Base-by-base conservation (phyloP, 64 coral and sea anemone genomes). In the Montipora cactus region DNA sequence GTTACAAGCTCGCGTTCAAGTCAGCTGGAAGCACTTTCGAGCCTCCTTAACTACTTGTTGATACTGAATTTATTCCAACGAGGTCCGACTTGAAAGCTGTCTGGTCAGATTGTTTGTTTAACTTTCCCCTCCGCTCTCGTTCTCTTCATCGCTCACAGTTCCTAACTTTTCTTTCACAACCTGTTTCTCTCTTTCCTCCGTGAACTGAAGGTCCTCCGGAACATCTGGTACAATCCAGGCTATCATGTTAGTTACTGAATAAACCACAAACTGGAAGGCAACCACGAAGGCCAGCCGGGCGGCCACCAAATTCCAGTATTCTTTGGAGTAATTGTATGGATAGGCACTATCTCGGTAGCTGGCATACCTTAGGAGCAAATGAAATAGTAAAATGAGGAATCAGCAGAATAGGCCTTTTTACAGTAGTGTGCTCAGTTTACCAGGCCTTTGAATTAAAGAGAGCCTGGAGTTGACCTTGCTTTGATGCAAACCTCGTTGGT, bases 201-300 rank as follows among this genome's bases (percentile, higher is more conserved):
- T 89, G 12, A 98, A 86, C 37, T 95, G 59, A 9, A 98, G 77
- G 19, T 93, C 52, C 49, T 80, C 37, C 18, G 96, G 96, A 51
- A 95, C 87, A 80, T 98, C 96, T 7, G 96, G 96, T n/a, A 98
- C 67, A 72, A 85, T 58, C 89, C 93, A 94, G n/a, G 96, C 96
- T 16, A 98, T 98, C 19, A 87, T 13, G 49, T 44, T 89, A 20
- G 93, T 98, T 78, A 95, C 69, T 52, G 90, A 52, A 49, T 98
- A 89, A 13, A 98, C 96, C 2, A 87, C 76, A 52, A 95, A 98
- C 73, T 92, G 89, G 79, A 98, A 98, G 6, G 92, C 93, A 47
- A 98, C 88, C 57, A 98, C 96, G 58, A 98, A 98, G 64, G 96
- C 96, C 22, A 98, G 87, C 58, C 96, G 89, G 13, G 79, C 89